A percentile compares a stretch with the other conserved stretches of the same genome.
phyloP scores from a whole-genome alignment of 2,113 vertebrate genomes.

The Aldabrachelys gigantea region DNA sequence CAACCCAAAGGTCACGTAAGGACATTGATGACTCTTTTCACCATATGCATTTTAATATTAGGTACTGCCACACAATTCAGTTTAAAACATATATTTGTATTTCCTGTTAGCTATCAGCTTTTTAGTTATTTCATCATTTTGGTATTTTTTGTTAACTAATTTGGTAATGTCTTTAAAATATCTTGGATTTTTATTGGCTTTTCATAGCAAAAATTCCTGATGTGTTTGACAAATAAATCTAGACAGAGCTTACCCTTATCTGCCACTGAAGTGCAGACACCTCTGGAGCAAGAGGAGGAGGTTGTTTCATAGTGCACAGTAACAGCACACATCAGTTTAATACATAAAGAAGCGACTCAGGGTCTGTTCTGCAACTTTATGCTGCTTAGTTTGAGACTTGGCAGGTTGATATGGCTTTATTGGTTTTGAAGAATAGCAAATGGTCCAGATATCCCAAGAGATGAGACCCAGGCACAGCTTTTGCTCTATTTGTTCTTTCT shows the following conservation, averaged over 20 bases:
- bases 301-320: neutral
- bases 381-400: neutral
- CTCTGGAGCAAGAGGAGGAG: neutral
- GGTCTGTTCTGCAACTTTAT: neutral
- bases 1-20: neutral
- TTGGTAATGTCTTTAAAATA: neutral
- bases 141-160: neutral
- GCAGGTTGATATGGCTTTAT: neutral
- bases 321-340: neutral
- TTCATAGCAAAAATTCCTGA: neutral
- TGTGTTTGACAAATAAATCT: neutral
- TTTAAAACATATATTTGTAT: neutral
- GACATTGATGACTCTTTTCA: neutral
- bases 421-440: neutral
- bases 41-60: neutral
- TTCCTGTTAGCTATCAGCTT: neutral
- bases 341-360: neutral
- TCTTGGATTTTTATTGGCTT: neutral
- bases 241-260: neutral
- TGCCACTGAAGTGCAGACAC: neutral
- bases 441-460: neutral
- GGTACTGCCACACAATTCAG: neutral
- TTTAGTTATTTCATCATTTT: neutral
- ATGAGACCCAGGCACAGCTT: neutral
- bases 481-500: neutral